phyloP scores from a whole-genome alignment of 1,140 invertebrate species.

The Aplysia californica region DNA sequence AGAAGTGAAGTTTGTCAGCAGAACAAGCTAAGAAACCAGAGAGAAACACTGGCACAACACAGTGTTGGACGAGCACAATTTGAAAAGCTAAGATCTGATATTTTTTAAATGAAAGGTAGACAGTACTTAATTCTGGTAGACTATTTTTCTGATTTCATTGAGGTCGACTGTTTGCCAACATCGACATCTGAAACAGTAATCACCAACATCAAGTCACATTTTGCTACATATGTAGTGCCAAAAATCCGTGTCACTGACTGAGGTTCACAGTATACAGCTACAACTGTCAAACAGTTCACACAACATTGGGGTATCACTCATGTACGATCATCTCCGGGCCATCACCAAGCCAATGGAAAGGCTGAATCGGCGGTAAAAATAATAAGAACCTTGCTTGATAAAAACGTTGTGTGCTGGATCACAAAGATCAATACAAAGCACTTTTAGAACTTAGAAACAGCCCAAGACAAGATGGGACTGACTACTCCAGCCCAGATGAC shows the following conservation, averaged over 20 bases:
- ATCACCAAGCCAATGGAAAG: slow-evolving; percentile 39
- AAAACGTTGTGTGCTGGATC: slow-evolving; percentile 31
- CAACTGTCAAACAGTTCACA: background rate
- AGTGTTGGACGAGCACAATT: background rate
- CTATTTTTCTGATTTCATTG: slow-evolving; percentile 2
- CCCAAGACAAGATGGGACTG: slow-evolving; percentile 35
- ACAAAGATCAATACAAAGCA: slow-evolving; percentile 29
- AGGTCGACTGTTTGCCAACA: background rate
- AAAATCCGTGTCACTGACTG: background rate
- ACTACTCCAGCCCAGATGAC: slow-evolving; percentile 40
- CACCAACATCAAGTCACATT: background rate
- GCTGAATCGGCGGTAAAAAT: slow-evolving; percentile 44
- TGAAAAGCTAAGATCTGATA: background rate
- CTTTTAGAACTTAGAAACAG: slow-evolving; percentile 40
- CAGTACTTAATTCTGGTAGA: background rate
- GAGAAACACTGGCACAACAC: background rate
- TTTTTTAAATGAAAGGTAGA: background rate
- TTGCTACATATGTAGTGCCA: background rate
- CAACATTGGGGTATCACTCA: slow-evolving; percentile 10
- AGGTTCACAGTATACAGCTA: background rate
- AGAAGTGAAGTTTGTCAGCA: background rate
- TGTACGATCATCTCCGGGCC: slow-evolving; percentile 28
- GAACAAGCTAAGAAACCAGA: background rate
- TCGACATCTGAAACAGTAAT: background rate
- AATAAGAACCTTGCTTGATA: slow-evolving; percentile 43